Base-by-base conservation (phyloP, 2,797 vertebrate genomes). In the Pagetopsis macropterus region DNA sequence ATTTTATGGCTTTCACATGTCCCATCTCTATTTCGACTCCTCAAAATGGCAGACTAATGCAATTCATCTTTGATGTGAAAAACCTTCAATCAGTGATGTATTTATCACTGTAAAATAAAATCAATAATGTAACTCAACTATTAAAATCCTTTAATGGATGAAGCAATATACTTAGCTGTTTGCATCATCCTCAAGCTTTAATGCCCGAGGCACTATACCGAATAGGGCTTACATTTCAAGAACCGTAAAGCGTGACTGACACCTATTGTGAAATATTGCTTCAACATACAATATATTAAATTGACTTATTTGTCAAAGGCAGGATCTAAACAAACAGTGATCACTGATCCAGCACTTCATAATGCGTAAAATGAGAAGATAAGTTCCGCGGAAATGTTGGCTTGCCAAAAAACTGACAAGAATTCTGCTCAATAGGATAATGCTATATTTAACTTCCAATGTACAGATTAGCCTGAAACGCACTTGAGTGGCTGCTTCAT, bases 131-230 rank as follows among this genome's bases (percentile, higher is more conserved):
- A 94, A 88, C 88, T 92, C 91, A 86, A 90, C 90, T 94, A 94
- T 94, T 95, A 94, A 94, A 94, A 92, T 86, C 87, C 85, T 93
- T 93, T 94, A 94, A 95, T 95, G 93, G 94, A 94, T 90, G 91
- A 90, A 90, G 93, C 91, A 92, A 92, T 93, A 92, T 92, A 94
- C 91, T 94, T 92, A 90, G 89, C 84, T 75, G 92, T 93, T 93
- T 92, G 91, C 92, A 93, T 93, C 92, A 92, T 92, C 90, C 90
- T 89, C 69, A 19, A 75, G 85, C 87, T 90, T 91, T 92, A 92
- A 93, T 88, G 87, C 85, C 60, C n/a, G 12, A 70, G 71, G 84
- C 88, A 86, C 76, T 90, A 79, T 84, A 85, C 74, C 72, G 79
- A 79, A 73, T 72, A 84, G 72, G 62, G 65, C 72, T 76, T 86